Conservation (phyloP, 2,113 vertebrate species). For the Indri indri region DNA sequence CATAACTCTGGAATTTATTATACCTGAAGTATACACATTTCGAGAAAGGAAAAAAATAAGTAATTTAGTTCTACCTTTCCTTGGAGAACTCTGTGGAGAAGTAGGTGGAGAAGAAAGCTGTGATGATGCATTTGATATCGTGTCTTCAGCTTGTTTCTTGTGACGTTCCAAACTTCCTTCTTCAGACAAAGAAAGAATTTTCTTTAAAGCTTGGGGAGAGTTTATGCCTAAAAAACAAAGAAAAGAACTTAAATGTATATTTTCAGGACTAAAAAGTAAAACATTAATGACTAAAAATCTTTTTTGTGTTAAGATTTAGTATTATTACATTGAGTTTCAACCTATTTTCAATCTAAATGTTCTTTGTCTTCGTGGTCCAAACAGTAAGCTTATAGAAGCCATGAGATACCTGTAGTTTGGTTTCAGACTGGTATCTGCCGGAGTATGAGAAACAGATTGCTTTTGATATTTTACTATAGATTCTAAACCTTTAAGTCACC, state of each 20-base stretch:
- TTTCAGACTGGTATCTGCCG: not conserved
- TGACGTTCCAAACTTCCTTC: constrained; percentile 93
- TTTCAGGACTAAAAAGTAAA: not conserved
- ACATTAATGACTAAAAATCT: not conserved
- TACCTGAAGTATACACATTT: not conserved
- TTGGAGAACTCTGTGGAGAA: constrained; percentile 96
- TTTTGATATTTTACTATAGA: not conserved
- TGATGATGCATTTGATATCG: constrained; percentile 92
- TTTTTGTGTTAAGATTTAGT: not conserved
- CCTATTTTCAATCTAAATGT: not conserved
- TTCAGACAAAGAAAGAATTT: constrained; percentile 97
- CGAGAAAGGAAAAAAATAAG: not conserved
- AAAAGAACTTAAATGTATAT: not conserved
- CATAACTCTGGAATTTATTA: not conserved
- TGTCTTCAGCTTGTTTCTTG: constrained; percentile 92
- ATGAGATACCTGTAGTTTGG: accelerated
- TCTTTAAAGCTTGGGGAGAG: constrained; percentile 98
- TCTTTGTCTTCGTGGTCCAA: not conserved
- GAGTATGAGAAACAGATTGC: not conserved
- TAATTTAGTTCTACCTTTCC: constrained; percentile 90
- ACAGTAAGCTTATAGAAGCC: not conserved
- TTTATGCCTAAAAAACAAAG: constrained; percentile 90
- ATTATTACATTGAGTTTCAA: not conserved
- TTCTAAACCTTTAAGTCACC: not conserved
- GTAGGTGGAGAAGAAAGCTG: constrained; percentile 95